Evolutionary conservation across 2,888 invertebrate species (phyloP).

Genomic region (Drosophila helvetica): DNA sequence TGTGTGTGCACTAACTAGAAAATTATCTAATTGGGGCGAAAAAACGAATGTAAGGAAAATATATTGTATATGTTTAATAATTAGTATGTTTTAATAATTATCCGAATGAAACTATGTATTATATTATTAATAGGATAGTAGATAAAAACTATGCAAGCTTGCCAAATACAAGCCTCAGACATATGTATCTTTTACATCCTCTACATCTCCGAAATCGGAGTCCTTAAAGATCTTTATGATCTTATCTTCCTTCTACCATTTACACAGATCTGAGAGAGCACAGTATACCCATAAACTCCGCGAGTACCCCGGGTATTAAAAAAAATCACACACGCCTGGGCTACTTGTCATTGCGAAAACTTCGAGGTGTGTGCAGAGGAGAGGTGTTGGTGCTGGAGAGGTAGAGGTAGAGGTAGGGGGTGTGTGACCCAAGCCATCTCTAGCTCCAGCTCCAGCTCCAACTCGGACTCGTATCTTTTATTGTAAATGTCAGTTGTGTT

Average conservation of each 20-base stretch:
- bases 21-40: constrained; percentile 16
- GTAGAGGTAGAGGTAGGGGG: constrained; percentile 4
- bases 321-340: constrained; percentile 42
- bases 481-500: constrained; percentile 64
- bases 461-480: constrained; percentile 56
- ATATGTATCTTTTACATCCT: background rate
- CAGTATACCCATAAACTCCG: background rate
- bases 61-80: background rate
- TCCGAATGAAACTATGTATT: background rate
- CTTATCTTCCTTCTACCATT: background rate
- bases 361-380: constrained; percentile 62
- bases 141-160: no score
- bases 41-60: background rate
- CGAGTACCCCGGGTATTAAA: background rate
- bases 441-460: constrained; percentile 48
- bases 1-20: background rate
- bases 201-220: no score
- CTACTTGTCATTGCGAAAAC: constrained; percentile 71
- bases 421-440: constrained; percentile 65
- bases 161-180: background rate
- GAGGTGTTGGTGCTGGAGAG: constrained; percentile 16
- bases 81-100: background rate
- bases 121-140: no score
- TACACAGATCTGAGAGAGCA: background rate
- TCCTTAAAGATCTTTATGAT: background rate